These are phyloP conservation scores for Gambusia affinis DNA, from an alignment of 2,113 vertebrate genomes.

Conservation along the genomic window DNA sequence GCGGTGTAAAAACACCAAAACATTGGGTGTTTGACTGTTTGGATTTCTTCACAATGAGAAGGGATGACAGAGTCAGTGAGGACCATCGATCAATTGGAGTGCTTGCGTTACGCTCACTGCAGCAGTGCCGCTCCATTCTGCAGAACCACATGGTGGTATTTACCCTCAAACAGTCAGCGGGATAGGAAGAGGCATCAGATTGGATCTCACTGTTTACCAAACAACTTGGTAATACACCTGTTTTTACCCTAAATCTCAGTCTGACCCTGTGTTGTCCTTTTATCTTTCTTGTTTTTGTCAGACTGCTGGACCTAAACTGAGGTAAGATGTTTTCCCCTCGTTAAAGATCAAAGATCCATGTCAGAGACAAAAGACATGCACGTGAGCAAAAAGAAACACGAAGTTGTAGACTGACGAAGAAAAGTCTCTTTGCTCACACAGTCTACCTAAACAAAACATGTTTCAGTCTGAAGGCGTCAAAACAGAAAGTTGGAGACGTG, in stretches of 20 bases:
- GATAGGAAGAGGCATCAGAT: conserved; percentile 34
- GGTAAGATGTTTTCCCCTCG: conserved; percentile 5
- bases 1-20: conserved; percentile 63
- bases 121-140: conserved; percentile 37
- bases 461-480: not conserved
- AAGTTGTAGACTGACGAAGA: too few species aligned
- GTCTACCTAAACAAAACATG: not conserved
- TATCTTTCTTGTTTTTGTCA: conserved; percentile 27
- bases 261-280: conserved; percentile 46
- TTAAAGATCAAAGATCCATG: conserved; percentile 14
- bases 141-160: conserved; percentile 67
- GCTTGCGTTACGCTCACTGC: conserved; percentile 28
- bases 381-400: not conserved
- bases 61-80: conserved; percentile 61
- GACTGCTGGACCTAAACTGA: not conserved
- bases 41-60: conserved; percentile 69
- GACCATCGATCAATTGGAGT: conserved; percentile 23
- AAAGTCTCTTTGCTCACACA: not conserved
- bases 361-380: not conserved
- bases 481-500: not conserved
- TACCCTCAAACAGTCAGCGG: conserved; percentile 68
- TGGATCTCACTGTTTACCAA: conserved; percentile 61
- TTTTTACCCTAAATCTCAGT: conserved; percentile 41
- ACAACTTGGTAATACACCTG: conserved; percentile 59
- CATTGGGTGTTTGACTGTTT: conserved; percentile 62